These are phyloP conservation scores for Acanthosepion lycidas DNA, from an alignment of 2,888 invertebrate genomes.

Conservation along the genomic window DNA sequence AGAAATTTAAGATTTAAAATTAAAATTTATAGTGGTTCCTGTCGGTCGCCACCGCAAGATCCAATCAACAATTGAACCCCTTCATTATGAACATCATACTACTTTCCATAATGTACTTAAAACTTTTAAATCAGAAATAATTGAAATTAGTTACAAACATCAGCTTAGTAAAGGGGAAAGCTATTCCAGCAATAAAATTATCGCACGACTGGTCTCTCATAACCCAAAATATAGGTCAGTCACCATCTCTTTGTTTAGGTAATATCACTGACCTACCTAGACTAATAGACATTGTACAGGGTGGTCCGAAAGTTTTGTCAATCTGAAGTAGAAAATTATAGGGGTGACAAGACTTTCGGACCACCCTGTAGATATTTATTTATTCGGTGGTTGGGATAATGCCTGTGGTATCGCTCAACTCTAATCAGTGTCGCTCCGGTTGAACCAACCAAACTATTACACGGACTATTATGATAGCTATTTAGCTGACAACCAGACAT, in stretches of 20 bases:
- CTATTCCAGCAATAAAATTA: not conserved
- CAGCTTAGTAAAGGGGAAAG: not conserved
- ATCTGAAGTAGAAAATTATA: no score
- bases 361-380: not conserved
- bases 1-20: no score
- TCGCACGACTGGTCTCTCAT: no score
- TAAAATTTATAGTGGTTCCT: no score
- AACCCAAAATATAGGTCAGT: not conserved
- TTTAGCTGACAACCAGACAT: not conserved
- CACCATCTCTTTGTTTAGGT: not conserved
- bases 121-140: no score
- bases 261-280: not conserved
- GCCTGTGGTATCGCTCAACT: not conserved
- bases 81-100: no score
- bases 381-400: conserved; percentile 6
- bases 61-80: no score
- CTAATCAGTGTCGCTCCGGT: not conserved
- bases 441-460: conserved; percentile 2
- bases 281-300: no score
- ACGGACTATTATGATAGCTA: not conserved
- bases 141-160: not conserved
- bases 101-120: no score
- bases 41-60: no score
- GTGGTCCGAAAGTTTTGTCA: no score
- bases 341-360: no score